Conservation (phyloP, 2,888 invertebrate species). For the Leistus spinibarbis region DNA sequence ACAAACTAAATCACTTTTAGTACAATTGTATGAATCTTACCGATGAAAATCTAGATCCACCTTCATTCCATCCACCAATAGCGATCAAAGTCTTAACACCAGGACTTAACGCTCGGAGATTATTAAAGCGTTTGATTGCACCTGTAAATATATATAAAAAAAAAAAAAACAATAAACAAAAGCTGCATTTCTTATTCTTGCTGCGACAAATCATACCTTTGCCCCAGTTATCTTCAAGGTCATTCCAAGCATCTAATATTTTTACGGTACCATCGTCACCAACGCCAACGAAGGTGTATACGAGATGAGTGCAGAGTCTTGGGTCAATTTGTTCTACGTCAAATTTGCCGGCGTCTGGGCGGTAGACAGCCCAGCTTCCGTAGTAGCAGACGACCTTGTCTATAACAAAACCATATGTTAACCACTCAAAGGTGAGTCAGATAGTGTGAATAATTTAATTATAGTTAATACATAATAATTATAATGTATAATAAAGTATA, state of each 20-base stretch:
- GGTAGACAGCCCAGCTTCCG: conserved; percentile 77
- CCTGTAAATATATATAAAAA: conserved; percentile 50
- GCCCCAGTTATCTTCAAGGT: conserved; percentile 49
- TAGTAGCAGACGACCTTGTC: conserved; percentile 75
- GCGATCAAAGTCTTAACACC: conserved; percentile 65
- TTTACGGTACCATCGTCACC: conserved; percentile 59
- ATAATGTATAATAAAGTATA: too few relatives aligned
- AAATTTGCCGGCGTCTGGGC: conserved; percentile 68
- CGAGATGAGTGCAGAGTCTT: conserved; percentile 73
- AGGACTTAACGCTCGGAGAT: conserved; percentile 60
- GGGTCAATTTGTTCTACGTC: conserved; percentile 70
- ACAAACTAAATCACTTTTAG: not conserved
- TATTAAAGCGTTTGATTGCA: conserved; percentile 62
- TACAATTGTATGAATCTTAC: not conserved
- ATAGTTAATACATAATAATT: too few relatives aligned
- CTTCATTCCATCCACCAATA: conserved; percentile 65
- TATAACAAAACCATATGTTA: too few relatives aligned
- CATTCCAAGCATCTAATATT: conserved; percentile 67
- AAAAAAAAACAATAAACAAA: not conserved
- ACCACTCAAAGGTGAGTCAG: too few relatives aligned
- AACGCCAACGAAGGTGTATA: conserved; percentile 77
- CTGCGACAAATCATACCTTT: conserved; percentile 47
- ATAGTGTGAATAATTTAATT: too few relatives aligned
- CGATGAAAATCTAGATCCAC: conserved; percentile 52
- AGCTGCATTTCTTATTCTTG: not conserved